These are phyloP conservation scores for Andrena trimmerana DNA, from an alignment of 2,888 invertebrate species.

Conservation along the genomic window DNA sequence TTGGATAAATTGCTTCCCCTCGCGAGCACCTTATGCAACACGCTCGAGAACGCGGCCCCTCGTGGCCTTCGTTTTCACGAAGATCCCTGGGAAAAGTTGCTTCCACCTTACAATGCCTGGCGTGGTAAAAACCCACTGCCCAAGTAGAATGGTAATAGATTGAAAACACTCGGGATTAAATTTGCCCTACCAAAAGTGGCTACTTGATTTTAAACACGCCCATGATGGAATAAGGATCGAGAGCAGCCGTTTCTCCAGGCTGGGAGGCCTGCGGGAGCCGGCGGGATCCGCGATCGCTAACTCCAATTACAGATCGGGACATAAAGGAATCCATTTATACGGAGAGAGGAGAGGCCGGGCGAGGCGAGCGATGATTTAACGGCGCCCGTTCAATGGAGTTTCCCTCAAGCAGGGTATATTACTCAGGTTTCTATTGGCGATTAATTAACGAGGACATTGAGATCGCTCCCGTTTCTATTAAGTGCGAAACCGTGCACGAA, in stretches of 20 bases:
- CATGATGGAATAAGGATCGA: neutral
- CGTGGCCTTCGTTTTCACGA: constrained; percentile 11
- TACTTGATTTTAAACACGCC: neutral
- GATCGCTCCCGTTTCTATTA: constrained; percentile 61
- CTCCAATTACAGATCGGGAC: constrained; percentile 35
- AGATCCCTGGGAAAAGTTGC: neutral
- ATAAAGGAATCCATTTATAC: constrained; percentile 20
- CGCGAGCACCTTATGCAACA: constrained; percentile 42
- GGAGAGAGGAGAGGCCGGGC: neutral
- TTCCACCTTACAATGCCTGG: neutral
- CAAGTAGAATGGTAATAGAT: too few species aligned
- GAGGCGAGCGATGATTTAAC: constrained; percentile 34
- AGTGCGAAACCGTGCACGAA: constrained; percentile 46
- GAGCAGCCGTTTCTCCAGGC: neutral
- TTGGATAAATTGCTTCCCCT: constrained; percentile 50
- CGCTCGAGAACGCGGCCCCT: neutral
- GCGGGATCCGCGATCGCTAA: constrained; percentile 13
- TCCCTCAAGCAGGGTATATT: constrained; percentile 41
- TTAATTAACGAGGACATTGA: constrained; percentile 55
- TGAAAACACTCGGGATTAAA: too few species aligned
- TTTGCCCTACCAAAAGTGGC: neutral
- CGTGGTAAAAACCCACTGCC: too few species aligned
- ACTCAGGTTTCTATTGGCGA: constrained; percentile 50
- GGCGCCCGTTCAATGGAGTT: constrained; percentile 25
- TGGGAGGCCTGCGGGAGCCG: neutral